A percentile compares a stretch with the other conserved stretches of the same genome.
phyloP scores from a whole-genome alignment of 1,140 invertebrate genomes.

The Neodiprion lecontei region DNA sequence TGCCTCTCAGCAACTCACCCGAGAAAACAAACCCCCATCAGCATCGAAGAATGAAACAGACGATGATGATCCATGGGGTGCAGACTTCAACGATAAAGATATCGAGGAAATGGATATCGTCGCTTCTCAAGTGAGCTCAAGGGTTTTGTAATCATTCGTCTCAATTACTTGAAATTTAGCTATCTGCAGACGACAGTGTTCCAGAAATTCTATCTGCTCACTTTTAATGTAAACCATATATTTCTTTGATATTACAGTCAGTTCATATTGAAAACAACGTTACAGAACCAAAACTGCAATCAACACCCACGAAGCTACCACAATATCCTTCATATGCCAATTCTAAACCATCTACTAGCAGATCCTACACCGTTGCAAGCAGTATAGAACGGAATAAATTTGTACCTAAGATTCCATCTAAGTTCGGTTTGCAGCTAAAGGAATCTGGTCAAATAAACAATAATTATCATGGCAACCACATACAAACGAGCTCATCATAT shows the following conservation, averaged over 20 bases:
- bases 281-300: background rate
- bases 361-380: background rate
- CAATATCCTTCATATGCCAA: background rate
- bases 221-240: background rate
- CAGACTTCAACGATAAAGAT: constrained; percentile 49
- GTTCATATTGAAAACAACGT: background rate
- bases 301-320: too few relatives aligned
- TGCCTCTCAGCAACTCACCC: background rate
- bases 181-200: background rate
- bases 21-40: background rate
- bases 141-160: background rate
- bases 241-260: background rate
- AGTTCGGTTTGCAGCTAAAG: constrained; percentile 2
- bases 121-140: constrained; percentile 43
- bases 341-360: background rate
- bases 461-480: background rate
- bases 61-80: constrained; percentile 46
- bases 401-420: constrained; percentile 5
- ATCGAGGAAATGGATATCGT: constrained; percentile 52
- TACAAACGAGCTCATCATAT: background rate
- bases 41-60: background rate
- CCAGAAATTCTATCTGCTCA: background rate
- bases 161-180: background rate
- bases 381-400: background rate
- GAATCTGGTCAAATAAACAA: constrained; percentile 11